Evolutionary conservation across 1,140 invertebrate species (phyloP).

Genomic region (Agrilus planipennis): DNA sequence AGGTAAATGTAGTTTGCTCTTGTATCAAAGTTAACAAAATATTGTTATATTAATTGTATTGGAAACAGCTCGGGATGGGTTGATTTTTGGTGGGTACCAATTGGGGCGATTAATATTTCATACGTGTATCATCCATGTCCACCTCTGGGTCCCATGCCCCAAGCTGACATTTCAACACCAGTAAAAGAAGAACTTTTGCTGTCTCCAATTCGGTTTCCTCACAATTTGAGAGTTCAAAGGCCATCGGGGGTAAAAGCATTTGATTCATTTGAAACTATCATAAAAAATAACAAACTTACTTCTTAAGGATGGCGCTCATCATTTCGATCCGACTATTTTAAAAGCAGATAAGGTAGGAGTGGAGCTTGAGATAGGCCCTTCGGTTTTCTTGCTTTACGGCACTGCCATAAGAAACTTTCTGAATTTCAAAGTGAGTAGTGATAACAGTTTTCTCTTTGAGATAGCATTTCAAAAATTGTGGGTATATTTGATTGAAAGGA

Average conservation of each 20-base stretch:
- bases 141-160: constrained; percentile 69
- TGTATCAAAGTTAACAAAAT: too few relatives aligned
- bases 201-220: constrained; percentile 80
- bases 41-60: constrained; percentile 8
- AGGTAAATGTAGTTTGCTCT: too few relatives aligned
- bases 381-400: constrained; percentile 79
- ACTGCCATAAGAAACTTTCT: constrained; percentile 79
- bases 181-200: constrained; percentile 87
- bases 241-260: constrained; percentile 3
- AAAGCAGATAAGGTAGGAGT: constrained; percentile 77
- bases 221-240: constrained; percentile 39
- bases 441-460: constrained; percentile 8
- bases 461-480: constrained; percentile 4
- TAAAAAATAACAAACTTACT: too few relatives aligned
- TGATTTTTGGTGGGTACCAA: constrained; percentile 91
- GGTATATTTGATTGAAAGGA: constrained; percentile 52
- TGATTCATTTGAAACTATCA: too few relatives aligned
- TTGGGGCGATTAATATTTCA: constrained; percentile 78
- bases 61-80: constrained; percentile 78
- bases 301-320: constrained; percentile 45
- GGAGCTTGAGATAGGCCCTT: constrained; percentile 88
- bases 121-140: constrained; percentile 88
- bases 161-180: constrained; percentile 84
- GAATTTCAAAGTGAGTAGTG: constrained; percentile 66
- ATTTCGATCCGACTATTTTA: constrained; percentile 78